Base-by-base conservation (phyloP, 30 jellyfish, hydroid and myxozoan species). In the Euphysa ruthae region DNA sequence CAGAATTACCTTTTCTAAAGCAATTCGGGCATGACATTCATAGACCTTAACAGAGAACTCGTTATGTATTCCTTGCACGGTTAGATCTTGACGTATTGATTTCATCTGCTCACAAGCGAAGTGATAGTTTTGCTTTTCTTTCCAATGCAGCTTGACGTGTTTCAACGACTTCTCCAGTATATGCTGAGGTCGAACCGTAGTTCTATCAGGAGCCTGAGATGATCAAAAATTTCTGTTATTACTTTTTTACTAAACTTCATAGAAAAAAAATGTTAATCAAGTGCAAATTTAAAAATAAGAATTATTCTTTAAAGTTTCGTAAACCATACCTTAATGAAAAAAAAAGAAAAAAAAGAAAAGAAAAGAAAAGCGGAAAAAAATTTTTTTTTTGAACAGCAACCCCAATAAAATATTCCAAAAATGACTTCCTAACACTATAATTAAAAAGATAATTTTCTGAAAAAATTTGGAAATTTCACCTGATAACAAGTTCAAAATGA, bases 41-140 rank as follows among this genome's bases (percentile, higher is more conserved):
- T 92, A 92, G 12, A 92, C 99, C 73, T 84, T 88, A 8, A 83
- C 96, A 6, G 95, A 70, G 54, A 92, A 92, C 19, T 83, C 96
- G 66, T 92, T 80, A 32, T 95, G 56, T 14, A 92, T 77, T n/a
- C 99, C 99, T 74, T 92, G 99, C 6, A 92, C 95, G 55, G 99
- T 91, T 13, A 91, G 56, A 66, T 91, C 99, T 49, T 91, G 99
- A 7, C 99, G 83, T 26, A 91, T 83, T 23, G 94, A 92, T 63
- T 91, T 91, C 75, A 91, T 58, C 33, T 91, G 99, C 30, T 91
- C 99, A 66, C 95, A 91, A 7, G 92, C 73, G 38, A 80, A 91
- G 32, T 82, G 95, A 69, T 91, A 91, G 60, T 91, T 94, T n/a
- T 71, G 91, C 16, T 72, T 82, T 46, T 82, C 62, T 56, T 83